Evolutionary conservation across 30 jellyfish, hydroid and myxozoan genomes (phyloP).

Genomic region (Hydractinia echinata): DNA sequence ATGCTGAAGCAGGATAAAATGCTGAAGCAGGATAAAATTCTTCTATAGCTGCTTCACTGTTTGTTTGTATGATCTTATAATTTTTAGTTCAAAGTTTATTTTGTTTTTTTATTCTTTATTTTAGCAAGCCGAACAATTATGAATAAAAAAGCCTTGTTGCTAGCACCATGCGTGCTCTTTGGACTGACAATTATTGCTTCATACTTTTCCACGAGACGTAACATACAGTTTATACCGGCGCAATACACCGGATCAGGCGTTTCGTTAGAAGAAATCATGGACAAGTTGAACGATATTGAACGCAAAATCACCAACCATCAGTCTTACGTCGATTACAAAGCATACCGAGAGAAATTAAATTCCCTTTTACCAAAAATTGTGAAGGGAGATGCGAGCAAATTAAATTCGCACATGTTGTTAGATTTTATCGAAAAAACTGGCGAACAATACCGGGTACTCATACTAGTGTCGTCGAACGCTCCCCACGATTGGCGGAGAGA

Average conservation of each 20-base stretch:
- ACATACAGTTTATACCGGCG: no score
- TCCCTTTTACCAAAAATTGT: not conserved
- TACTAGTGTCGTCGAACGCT: slow-evolving; percentile 22
- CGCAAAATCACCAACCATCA: not conserved
- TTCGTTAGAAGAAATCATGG: not conserved
- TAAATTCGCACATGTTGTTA: not conserved
- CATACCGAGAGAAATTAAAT: not conserved
- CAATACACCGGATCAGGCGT: not conserved
- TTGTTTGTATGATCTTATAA: no score
- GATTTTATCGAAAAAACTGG: not conserved
- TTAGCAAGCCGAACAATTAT: no score
- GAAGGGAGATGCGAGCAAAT: not conserved
- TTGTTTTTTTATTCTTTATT: no score
- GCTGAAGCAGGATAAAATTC: no score
- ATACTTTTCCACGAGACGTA: no score
- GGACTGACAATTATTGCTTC: no score
- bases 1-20: no score
- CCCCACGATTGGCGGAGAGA: slow-evolving; percentile 19
- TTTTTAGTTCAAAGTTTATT: no score
- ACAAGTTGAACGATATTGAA: not conserved
- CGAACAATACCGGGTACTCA: not conserved
- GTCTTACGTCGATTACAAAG: slow-evolving; percentile 1
- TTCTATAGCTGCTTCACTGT: no score
- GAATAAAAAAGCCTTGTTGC: no score
- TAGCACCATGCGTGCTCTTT: no score